A percentile compares a stretch with the other conserved stretches of the same genome.
phyloP scores from a whole-genome alignment of 2,888 invertebrate genomes.

The Apantesis nais region DNA sequence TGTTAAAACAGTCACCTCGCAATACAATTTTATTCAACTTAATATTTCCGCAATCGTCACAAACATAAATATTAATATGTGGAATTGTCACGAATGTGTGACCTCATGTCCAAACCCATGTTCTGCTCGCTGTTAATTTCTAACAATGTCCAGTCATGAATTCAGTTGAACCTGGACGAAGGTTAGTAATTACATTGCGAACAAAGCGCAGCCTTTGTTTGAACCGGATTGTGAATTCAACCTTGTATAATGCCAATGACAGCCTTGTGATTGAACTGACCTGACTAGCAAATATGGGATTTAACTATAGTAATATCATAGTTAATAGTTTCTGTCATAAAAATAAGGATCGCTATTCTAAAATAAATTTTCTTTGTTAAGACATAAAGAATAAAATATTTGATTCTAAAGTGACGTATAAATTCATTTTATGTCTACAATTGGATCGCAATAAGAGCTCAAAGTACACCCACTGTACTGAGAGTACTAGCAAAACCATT shows the following conservation, averaged over 20 bases:
- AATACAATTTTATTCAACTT: background rate
- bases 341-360: too few relatives aligned
- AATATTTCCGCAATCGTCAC: constrained; percentile 1
- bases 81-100: constrained; percentile 30
- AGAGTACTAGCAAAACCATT: background rate
- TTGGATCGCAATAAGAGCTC: too few relatives aligned
- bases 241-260: constrained; percentile 9
- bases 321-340: too few relatives aligned
- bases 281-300: constrained; percentile 8
- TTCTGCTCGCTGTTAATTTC: constrained; percentile 26
- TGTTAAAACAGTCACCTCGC: background rate
- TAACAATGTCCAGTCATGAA: constrained; percentile 39
- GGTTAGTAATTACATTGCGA: constrained; percentile 39
- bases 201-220: constrained; percentile 14
- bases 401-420: too few relatives aligned
- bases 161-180: constrained; percentile 32
- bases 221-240: constrained; percentile 6
- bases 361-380: too few relatives aligned
- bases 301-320: background rate
- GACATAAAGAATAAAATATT: too few relatives aligned
- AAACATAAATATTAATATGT: constrained; percentile 9
- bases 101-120: constrained; percentile 32
- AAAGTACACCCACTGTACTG: too few relatives aligned
- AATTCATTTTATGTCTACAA: too few relatives aligned
- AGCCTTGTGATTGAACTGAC: constrained; percentile 46